phyloP scores from a whole-genome alignment of 2,888 invertebrate genomes.

The Glyphotaelius pellucidus region DNA sequence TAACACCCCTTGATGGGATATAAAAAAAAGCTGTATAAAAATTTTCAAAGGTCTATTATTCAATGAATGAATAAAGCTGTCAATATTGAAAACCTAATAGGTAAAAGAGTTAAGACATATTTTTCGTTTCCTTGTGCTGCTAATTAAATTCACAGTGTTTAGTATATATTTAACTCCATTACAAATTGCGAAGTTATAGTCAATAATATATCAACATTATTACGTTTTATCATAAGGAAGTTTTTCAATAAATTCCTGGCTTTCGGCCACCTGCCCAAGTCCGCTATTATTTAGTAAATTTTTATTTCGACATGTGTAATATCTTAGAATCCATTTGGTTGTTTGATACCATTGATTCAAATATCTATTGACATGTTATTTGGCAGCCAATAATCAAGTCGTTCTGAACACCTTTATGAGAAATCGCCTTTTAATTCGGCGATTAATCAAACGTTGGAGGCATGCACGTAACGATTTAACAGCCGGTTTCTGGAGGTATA shows the following conservation, averaged over 20 bases:
- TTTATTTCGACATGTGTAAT: constrained; percentile 40
- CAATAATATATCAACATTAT: neutral
- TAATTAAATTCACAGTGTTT: neutral
- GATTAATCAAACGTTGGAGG: constrained; percentile 22
- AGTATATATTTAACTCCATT: neutral
- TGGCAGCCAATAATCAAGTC: constrained; percentile 37
- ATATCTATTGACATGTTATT: constrained; percentile 46
- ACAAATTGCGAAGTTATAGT: neutral
- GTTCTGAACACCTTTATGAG: constrained; percentile 43
- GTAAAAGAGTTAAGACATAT: no score
- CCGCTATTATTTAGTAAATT: neutral
- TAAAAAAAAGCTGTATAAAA: no score
- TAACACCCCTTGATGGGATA: no score
- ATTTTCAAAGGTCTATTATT: no score
- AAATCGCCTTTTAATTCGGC: constrained; percentile 42
- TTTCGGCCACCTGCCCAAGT: constrained; percentile 12
- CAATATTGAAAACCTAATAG: no score
- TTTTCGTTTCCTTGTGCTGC: no score
- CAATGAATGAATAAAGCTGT: no score
- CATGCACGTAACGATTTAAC: neutral
- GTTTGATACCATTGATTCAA: constrained; percentile 40
- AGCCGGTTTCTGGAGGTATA: neutral
- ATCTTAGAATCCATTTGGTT: constrained; percentile 25
- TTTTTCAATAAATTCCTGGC: neutral
- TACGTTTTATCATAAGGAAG: neutral